Evolutionary conservation across 1,140 invertebrate genomes (phyloP), one percentile per base, ranked within the genome.

Genomic region (Thaumatotibia leucotreta): DNA sequence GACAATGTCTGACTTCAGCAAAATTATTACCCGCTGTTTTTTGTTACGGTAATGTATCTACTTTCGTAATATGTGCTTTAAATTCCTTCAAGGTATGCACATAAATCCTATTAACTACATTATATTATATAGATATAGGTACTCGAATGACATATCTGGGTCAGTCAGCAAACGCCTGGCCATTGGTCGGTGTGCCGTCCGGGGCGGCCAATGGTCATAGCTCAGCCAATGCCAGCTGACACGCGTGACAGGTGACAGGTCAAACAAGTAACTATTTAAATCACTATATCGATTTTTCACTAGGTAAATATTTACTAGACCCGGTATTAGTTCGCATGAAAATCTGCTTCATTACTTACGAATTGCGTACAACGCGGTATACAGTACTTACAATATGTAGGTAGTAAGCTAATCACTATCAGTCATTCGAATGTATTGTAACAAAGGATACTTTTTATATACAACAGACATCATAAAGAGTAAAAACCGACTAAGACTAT

Each of bases 171-270:
- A 29, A 58, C 52, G 52, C 52, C 8, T 5, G 6, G 52, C 52
- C 10, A 58, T 58, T 58, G 52, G 52, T 29, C 11, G 24, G 52
- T 14, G 23, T 14, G 5, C 24, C 8, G 24, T 31, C 24, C 4
- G 24, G 24, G 24, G 22, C 52, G 24, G 23, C 52, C 52, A 58
- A 58, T 58, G 23, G 24, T 29, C 22, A 27, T 58, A 24, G 23
- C 52, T 27, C n/a, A 14, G 23, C 24, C 52, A 58, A 58, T 58
- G 52, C 52, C 52, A 58, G n/a, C 52, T 58, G 52, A 29, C 27
- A 58, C 4, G 24, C 3, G 23, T 58, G 52, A 58, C 52, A 58
- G 52, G 52, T 58, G 52, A 27, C 52, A 58, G 52, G 39, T 45
- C 39, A 45, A 17, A 45, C 39, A 20, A 20, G 8, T 20, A 20